Evolutionary conservation across 2,888 invertebrate genomes (phyloP), one percentile per base, ranked within the genome.

Genomic region (Standfussiana lucernea): DNA sequence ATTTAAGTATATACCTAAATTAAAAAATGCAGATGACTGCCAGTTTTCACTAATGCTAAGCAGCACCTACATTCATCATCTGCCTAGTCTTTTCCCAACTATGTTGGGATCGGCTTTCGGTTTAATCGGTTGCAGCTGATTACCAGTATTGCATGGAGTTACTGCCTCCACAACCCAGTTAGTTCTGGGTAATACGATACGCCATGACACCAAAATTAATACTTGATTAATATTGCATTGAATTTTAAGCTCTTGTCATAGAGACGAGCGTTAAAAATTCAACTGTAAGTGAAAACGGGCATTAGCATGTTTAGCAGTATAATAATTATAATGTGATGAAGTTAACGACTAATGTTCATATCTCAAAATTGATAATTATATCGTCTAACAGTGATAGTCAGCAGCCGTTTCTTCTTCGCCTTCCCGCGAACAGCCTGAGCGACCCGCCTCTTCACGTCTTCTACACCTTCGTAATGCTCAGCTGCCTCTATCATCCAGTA

Each of bases 401-500:
- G 89, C 61, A 97, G 89, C 81, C 97, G 97, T 77, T 96, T 96
- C 89, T 96, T 97, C 86, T 95, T 96, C 4, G 95, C 91, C 84
- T 95, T 95, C 1, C 94, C 92, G 4, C 97, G 95, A 35, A 97
- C 95, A n/a, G 97, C 95, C 85, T 97, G 95, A 47, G 96, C 96
- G 13, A 97, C 97, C 85, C 97, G 97, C 66, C 96, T 95, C 88
- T 96, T 95, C 7, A 97, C 97, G 82, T 97, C 96, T 79, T 96
- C 97, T 3, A 96, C 90, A 0, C 97, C 97, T 80, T 95, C 94
- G 76, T 96, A 96, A 0, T 95, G 91, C n/a, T 95, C 96, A 0
- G 94, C 91, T 15, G 94, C 94, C 86, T 97, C 97, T 50, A 95
- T 95, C 80, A 97, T 85, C 97, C 97, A 97, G 83, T 95, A 95